phyloP scores from a whole-genome alignment of 2,797 vertebrate species.

The Enteromius unitaeniatus region DNA sequence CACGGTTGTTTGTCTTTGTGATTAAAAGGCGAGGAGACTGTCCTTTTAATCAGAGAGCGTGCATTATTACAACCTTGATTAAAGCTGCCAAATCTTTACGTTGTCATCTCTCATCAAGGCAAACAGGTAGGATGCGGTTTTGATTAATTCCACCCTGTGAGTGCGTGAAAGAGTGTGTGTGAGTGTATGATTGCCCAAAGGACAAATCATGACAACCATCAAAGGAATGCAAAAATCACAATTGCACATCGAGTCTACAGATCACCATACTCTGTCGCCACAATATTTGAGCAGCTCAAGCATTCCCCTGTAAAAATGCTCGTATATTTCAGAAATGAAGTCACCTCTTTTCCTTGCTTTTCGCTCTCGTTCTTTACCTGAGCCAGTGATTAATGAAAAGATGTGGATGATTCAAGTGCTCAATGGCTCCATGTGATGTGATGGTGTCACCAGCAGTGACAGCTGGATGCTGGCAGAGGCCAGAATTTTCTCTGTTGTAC shows the following conservation, averaged over 20 bases:
- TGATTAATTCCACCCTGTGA: constrained; percentile 64
- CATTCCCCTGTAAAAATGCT: background rate
- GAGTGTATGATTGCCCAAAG: constrained; percentile 42
- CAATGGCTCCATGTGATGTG: constrained; percentile 53
- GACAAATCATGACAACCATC: constrained; percentile 44
- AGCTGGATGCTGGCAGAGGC: constrained; percentile 50
- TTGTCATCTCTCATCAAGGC: constrained; percentile 75
- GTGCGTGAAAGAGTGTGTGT: constrained; percentile 32
- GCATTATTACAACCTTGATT: constrained; percentile 82
- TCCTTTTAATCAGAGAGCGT: constrained; percentile 77
- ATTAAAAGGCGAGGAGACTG: constrained; percentile 60
- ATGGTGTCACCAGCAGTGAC: constrained; percentile 47
- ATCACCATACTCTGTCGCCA: background rate
- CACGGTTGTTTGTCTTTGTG: constrained; percentile 58
- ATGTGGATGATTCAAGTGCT: constrained; percentile 51
- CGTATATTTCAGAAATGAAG: constrained; percentile 26
- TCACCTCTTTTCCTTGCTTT: constrained; percentile 26
- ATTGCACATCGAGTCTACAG: constrained; percentile 7
- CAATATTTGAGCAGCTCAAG: constrained; percentile 9
- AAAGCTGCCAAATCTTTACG: constrained; percentile 76
- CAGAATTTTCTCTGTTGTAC: background rate
- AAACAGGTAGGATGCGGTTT: constrained; percentile 61
- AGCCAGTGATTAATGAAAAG: constrained; percentile 57
- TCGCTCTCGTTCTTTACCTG: constrained; percentile 42
- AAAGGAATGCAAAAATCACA: constrained; percentile 40